Percentiles rank a stretch among this genome's conserved stretches.
Evolutionary conservation across 2,888 invertebrate genomes (phyloP).

Genomic region (Chrysolina haemoptera): DNA sequence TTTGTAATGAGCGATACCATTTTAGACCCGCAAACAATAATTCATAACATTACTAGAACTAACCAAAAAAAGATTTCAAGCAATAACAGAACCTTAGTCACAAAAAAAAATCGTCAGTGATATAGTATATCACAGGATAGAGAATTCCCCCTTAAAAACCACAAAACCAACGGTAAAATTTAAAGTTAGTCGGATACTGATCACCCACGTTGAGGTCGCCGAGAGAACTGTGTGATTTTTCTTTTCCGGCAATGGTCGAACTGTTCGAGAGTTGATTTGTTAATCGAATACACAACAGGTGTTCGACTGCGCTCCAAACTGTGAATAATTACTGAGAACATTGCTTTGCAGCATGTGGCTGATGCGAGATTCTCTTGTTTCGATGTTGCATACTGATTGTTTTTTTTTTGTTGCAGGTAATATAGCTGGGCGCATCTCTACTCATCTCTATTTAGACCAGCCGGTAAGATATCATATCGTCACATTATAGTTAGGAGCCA

Average conservation of each 20-base stretch:
- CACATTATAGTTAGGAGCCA: background rate
- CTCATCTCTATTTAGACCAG: background rate
- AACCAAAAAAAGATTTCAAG: too few species aligned
- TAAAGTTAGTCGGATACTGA: background rate
- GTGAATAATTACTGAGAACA: conserved; percentile 14
- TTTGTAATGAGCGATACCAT: too few species aligned
- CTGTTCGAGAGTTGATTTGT: conserved; percentile 10
- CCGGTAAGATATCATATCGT: background rate
- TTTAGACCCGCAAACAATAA: too few species aligned
- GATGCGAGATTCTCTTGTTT: conserved; percentile 15
- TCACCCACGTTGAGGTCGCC: background rate
- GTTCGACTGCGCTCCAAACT: conserved; percentile 7
- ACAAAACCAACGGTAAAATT: background rate
- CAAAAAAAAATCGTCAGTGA: background rate
- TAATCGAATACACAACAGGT: conserved; percentile 17
- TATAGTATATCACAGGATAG: background rate
- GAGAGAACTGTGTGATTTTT: background rate
- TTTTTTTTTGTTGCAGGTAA: conserved; percentile 19
- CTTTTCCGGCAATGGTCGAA: background rate
- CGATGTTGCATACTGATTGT: conserved; percentile 20
- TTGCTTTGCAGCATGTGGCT: conserved; percentile 20
- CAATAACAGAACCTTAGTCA: too few species aligned
- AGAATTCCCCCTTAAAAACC: background rate
- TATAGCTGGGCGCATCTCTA: background rate
- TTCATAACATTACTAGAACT: too few species aligned